These are phyloP conservation scores for Bombus picipes DNA, from an alignment of 1,140 invertebrate species.

Conservation along the genomic window DNA sequence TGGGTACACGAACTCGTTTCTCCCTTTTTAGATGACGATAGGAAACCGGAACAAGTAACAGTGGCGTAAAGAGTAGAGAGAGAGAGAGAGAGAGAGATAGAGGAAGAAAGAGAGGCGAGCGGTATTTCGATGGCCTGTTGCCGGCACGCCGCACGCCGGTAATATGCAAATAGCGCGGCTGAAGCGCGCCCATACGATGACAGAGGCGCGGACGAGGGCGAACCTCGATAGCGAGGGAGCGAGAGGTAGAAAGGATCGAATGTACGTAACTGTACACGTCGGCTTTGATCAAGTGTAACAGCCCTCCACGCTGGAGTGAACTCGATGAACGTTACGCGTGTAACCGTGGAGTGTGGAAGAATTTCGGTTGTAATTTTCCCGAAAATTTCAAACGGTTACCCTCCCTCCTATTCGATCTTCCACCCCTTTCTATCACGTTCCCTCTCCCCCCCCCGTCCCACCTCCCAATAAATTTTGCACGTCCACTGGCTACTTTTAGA, in stretches of 20 bases:
- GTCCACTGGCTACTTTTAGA: constrained; percentile 18
- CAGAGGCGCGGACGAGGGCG: constrained; percentile 62
- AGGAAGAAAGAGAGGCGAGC: constrained; percentile 18
- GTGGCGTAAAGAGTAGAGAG: constrained; percentile 25
- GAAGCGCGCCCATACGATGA: constrained; percentile 72
- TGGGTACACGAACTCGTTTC: constrained; percentile 62
- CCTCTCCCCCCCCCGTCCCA: too few relatives aligned
- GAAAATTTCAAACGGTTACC: constrained; percentile 59
- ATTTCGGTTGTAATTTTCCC: constrained; percentile 67
- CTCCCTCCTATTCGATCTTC: neutral
- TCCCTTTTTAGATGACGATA: constrained; percentile 64
- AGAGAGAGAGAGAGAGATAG: neutral
- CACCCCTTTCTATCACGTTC: neutral
- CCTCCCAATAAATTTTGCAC: constrained; percentile 46
- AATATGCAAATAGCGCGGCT: constrained; percentile 79
- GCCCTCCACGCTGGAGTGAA: constrained; percentile 63
- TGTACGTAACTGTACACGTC: constrained; percentile 68
- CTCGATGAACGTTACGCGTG: constrained; percentile 68
- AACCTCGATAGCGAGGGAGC: constrained; percentile 29
- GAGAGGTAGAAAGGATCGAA: constrained; percentile 55
- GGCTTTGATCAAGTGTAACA: constrained; percentile 71
- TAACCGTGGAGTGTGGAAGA: constrained; percentile 68
- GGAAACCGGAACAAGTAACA: constrained; percentile 34
- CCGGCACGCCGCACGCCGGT: constrained; percentile 71
- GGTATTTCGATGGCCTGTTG: constrained; percentile 76